Base-by-base conservation (phyloP, 2,113 vertebrate species). In the Uropsilus gracilis region DNA sequence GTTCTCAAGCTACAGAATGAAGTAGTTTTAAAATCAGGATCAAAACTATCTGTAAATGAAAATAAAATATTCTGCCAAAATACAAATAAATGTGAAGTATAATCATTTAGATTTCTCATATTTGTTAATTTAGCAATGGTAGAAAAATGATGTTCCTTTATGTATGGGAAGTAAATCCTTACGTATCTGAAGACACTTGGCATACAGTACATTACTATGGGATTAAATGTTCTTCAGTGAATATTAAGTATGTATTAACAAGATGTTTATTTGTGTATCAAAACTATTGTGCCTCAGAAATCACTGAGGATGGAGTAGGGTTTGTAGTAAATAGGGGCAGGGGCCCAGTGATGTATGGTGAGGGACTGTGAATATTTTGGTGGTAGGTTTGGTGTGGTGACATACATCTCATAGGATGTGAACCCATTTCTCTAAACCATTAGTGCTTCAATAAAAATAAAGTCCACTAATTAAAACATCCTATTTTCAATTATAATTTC, bases 61-160 rank as follows among this genome's bases (percentile, higher is more conserved):
- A 84, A 71, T 57, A 5, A 88, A 90, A 66, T 48, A 48, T 9
- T 90, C 39, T 66, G 50, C 24, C 46, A 83, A 88, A 69, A 91
- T 37, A 77, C 75, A 34, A 53, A 44, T 44, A 76, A 95, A 69
- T 30, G 78, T 78, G 32, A 84, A 18, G 16, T 11, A 16, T 37
- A 83, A 69, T 48, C 9, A 82, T 50, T 50, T 53, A 83, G 26
- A 84, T 53, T 90, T 92, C 68, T 87, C 55, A 12, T 44, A 50
- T 61, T 66, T 82, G 3, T 50, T 63, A 83, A 63, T 37, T 61
- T 63, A 90, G 53, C 68, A 89, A 55, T 39, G 53, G n/a, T 59
- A 91, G 57, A 50, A 91, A 91, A 77, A 68, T 63, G 71, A 59
- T 39, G 7, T 78, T 86, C 73, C 73, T 94, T 80, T 78, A 46